phyloP scores from a whole-genome alignment of 2,888 invertebrate species.

The Acrocera orbiculus region DNA sequence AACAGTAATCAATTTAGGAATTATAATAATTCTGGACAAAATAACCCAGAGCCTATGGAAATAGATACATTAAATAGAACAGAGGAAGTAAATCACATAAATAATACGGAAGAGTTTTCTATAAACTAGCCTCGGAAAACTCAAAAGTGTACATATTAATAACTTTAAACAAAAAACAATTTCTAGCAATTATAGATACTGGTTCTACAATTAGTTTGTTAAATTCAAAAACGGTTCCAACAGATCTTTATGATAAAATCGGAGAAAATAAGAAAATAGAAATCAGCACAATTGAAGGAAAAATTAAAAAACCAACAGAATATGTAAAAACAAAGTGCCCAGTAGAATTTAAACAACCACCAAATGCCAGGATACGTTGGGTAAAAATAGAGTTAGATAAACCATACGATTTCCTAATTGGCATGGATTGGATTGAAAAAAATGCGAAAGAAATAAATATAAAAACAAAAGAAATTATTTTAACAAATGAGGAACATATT shows the following conservation, averaged over 20 bases:
- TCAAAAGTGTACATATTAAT: no score
- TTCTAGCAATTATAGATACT: no score
- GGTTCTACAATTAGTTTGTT: no score
- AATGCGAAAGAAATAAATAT: constrained; percentile 8
- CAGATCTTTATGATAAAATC: no score
- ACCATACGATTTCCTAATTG: constrained; percentile 7
- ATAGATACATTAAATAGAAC: not conserved
- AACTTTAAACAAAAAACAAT: no score
- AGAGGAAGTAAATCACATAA: not conserved
- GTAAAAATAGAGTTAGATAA: constrained; percentile 7
- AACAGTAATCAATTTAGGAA: not conserved
- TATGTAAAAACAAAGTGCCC: constrained; percentile 8
- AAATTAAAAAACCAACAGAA: constrained; percentile 4
- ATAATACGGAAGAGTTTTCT: no score
- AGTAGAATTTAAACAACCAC: constrained; percentile 5
- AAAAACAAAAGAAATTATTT: constrained; percentile 3
- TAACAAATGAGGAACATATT: constrained; percentile 1
- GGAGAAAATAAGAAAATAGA: not conserved
- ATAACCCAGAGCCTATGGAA: not conserved
- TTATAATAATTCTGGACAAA: not conserved
- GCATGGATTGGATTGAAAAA: constrained; percentile 9
- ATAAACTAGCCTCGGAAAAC: no score
- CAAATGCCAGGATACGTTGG: constrained; percentile 9
- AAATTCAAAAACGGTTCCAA: no score
- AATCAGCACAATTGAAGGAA: constrained; percentile 8